phyloP scores from a whole-genome alignment of 2,888 invertebrate genomes.

The Craniophora ligustri region DNA sequence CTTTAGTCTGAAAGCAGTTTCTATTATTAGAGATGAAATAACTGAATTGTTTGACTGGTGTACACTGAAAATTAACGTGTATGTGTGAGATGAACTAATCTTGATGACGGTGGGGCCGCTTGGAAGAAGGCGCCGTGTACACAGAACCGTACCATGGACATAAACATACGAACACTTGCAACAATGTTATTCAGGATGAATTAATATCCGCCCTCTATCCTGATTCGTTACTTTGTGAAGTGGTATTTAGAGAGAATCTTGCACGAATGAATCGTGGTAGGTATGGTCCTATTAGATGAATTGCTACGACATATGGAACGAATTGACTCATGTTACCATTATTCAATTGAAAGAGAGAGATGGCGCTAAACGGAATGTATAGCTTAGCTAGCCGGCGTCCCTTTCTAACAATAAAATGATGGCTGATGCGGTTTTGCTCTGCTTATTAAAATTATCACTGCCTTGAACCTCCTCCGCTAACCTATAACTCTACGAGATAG shows the following conservation, averaged over 20 bases:
- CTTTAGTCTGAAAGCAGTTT: constrained; percentile 50
- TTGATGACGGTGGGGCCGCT: background rate
- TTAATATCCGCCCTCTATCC: background rate
- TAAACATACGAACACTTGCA: background rate
- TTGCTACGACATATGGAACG: background rate
- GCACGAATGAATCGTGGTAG: background rate
- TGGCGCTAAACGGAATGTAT: background rate
- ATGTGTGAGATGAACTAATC: constrained; percentile 8
- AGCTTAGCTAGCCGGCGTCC: background rate
- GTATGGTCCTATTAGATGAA: background rate
- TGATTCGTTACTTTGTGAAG: no score
- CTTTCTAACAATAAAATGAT: background rate
- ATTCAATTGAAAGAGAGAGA: background rate
- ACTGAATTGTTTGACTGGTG: constrained; percentile 15
- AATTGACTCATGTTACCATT: background rate
- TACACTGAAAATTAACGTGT: constrained; percentile 15
- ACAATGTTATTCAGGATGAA: background rate
- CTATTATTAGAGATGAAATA: constrained; percentile 11
- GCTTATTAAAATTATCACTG: constrained; percentile 1
- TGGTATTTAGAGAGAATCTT: background rate
- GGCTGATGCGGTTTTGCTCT: constrained; percentile 8
- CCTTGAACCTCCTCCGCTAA: background rate
- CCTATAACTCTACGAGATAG: constrained; percentile 24
- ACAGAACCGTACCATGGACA: no score
- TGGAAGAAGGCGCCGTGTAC: background rate